Conservation (phyloP, 1,140 invertebrate species). For the Nylanderia fulva region DNA sequence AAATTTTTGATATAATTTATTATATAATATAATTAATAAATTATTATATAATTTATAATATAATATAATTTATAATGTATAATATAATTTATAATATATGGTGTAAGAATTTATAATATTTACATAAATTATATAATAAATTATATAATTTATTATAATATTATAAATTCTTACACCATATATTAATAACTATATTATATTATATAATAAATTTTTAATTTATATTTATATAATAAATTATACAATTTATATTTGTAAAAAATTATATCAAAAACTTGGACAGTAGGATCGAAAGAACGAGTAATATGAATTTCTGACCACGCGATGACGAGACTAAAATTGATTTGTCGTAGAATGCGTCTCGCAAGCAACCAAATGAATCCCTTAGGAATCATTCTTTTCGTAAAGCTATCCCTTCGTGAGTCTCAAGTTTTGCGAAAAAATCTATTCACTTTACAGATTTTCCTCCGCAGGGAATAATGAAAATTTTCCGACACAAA, state of each 20-base stretch:
- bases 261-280: not conserved
- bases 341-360: not conserved
- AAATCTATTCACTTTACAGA: not conserved
- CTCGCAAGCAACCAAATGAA: not conserved
- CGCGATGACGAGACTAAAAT: constrained; percentile 19
- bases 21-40: too few species aligned
- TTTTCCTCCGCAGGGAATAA: constrained; percentile 15
- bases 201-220: too few species aligned
- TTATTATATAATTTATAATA: too few species aligned
- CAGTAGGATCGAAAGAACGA: not conserved
- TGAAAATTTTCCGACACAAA: constrained; percentile 27
- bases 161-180: too few species aligned
- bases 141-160: too few species aligned
- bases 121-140: too few species aligned
- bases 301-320: not conserved
- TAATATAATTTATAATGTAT: too few species aligned
- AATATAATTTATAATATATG: too few species aligned
- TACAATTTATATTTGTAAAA: too few species aligned
- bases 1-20: too few species aligned
- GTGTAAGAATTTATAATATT: too few species aligned
- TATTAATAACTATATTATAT: too few species aligned
- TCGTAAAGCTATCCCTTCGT: constrained; percentile 20
- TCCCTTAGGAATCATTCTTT: not conserved
- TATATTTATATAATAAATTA: not conserved
- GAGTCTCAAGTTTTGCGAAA: constrained; percentile 11